These are phyloP conservation scores for Calliopsis andreniformis DNA, from an alignment of 1,140 invertebrate species.

Conservation along the genomic window DNA sequence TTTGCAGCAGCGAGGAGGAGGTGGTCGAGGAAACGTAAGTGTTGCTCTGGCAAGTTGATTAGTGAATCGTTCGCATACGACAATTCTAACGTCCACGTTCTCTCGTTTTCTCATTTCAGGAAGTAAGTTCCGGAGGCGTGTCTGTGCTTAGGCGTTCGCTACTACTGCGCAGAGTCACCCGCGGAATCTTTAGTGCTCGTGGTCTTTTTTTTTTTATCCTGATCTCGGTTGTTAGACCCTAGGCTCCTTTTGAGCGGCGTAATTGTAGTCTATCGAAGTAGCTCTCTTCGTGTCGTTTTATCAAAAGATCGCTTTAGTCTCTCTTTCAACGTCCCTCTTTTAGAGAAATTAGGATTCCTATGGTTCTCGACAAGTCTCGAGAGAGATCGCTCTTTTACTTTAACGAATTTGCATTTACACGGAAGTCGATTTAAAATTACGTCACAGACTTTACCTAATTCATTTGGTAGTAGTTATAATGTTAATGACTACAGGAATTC, in stretches of 20 bases:
- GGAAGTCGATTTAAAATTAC: no score
- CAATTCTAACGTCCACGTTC: constrained; percentile 51
- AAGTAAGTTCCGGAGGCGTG: constrained; percentile 74
- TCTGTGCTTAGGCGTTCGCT: constrained; percentile 35
- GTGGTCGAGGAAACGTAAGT: constrained; percentile 79
- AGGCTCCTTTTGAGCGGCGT: constrained; percentile 7
- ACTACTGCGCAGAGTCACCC: constrained; percentile 34
- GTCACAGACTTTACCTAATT: not conserved
- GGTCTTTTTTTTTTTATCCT: constrained; percentile 1
- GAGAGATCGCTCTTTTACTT: constrained; percentile 23
- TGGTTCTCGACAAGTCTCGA: not conserved
- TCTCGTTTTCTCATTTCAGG: constrained; percentile 73
- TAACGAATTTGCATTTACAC: no score
- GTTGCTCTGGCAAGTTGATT: constrained; percentile 34
- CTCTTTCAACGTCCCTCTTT: not conserved
- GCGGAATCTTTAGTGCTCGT: constrained; percentile 4
- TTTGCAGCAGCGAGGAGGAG: constrained; percentile 78
- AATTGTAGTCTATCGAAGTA: not conserved
- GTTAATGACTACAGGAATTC: no score
- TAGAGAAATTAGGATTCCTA: not conserved
- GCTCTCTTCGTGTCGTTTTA: not conserved
- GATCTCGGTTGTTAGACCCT: constrained; percentile 8
- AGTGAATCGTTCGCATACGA: constrained; percentile 3
- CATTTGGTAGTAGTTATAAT: no score
- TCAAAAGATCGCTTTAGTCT: not conserved